Evolutionary conservation across 2,113 vertebrate species (phyloP).

Genomic region (Serinus canaria): DNA sequence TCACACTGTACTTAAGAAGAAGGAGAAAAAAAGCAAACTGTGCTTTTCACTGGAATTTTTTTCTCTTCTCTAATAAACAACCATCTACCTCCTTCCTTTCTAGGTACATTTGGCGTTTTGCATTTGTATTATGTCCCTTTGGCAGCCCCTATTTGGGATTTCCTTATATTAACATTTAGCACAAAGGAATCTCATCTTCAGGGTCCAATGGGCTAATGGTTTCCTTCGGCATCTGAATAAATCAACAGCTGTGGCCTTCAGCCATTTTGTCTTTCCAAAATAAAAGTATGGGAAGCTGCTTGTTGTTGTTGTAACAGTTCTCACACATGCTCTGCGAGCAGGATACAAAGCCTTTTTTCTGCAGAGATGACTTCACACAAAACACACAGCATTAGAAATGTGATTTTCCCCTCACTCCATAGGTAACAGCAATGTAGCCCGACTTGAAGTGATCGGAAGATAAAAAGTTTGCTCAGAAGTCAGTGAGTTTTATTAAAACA

Average conservation of each 20-base stretch:
- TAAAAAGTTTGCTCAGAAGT: neutral
- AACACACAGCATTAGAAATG: neutral
- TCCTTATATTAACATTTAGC: slow-evolving; percentile 46
- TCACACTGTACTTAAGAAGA: neutral
- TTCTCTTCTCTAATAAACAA: neutral
- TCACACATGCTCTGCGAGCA: neutral
- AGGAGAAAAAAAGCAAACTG: neutral
- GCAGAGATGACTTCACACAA: neutral
- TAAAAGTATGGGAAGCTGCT: neutral
- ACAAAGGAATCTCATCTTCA: slow-evolving; percentile 58
- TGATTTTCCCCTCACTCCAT: neutral
- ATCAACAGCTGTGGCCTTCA: slow-evolving; percentile 51
- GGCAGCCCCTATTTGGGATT: neutral
- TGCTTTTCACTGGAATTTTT: neutral
- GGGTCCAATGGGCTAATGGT: slow-evolving; percentile 41
- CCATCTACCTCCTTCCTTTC: neutral
- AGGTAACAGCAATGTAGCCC: neutral
- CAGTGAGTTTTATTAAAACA: neutral
- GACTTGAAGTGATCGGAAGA: neutral
- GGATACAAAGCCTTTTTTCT: neutral
- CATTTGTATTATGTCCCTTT: slow-evolving; percentile 4
- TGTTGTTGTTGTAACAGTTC: neutral
- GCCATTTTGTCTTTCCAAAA: slow-evolving; percentile 3
- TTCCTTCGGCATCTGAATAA: slow-evolving; percentile 37
- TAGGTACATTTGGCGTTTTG: neutral